Percentiles rank a stretch among this genome's conserved stretches.
phyloP scores from a whole-genome alignment of 2,113 vertebrate species.

The Haliaeetus leucogaster region DNA sequence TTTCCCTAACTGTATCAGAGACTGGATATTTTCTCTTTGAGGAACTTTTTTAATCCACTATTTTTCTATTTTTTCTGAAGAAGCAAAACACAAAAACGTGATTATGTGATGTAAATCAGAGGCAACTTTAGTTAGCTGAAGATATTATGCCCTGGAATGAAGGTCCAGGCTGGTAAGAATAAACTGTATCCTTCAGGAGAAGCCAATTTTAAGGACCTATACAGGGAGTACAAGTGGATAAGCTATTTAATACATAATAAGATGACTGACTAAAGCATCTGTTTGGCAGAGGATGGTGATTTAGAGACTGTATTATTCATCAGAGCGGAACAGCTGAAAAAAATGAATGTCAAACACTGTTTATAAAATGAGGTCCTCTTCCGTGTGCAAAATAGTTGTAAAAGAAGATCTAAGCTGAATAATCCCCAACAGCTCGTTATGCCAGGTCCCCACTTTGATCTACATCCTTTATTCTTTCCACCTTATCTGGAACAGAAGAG shows the following conservation, averaged over 20 bases:
- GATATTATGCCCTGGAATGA: background rate
- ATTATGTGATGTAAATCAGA: background rate
- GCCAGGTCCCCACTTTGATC: background rate
- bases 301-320: conserved; percentile 8
- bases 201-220: background rate
- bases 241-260: conserved; percentile 22
- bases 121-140: background rate
- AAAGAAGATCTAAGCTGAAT: background rate
- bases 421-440: background rate
- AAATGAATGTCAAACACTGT: background rate
- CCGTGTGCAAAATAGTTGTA: background rate
- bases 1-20: background rate
- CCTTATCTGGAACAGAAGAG: background rate
- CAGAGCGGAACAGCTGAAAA: background rate
- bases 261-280: conserved; percentile 32
- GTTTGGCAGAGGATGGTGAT: background rate
- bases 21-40: background rate
- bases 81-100: background rate
- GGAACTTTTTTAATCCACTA: background rate
- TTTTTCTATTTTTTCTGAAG: background rate
- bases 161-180: background rate
- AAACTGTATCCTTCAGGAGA: background rate
- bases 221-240: background rate
- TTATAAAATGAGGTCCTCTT: background rate
- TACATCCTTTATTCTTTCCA: background rate